phyloP scores from a whole-genome alignment of 2,113 vertebrate species.

The Vidua chalybeata region DNA sequence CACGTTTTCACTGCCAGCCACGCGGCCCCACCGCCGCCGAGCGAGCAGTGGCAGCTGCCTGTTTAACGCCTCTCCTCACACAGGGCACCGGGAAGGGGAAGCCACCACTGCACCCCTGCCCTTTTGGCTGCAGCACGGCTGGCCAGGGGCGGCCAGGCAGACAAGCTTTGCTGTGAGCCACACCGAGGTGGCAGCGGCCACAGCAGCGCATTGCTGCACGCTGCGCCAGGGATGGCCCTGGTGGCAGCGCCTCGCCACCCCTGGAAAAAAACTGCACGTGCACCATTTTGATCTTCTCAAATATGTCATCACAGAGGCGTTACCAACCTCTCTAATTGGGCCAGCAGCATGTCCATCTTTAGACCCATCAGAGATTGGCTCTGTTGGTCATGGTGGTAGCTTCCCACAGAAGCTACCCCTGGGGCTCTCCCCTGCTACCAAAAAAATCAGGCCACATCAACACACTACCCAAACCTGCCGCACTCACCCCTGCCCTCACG shows the following conservation, averaged over 20 bases:
- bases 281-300: neutral
- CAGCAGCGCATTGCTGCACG: accelerated
- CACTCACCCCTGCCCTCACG: neutral
- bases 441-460: neutral
- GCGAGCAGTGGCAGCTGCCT: accelerated
- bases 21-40: accelerated
- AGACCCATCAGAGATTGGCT: neutral
- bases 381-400: neutral
- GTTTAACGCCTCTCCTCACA: neutral
- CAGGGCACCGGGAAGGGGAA: accelerated
- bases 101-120: no score
- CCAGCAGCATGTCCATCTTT: no score
- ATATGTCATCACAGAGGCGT: neutral
- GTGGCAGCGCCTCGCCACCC: accelerated
- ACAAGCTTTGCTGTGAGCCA: accelerated
- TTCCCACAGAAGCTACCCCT: neutral
- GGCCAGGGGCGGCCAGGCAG: neutral
- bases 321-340: neutral
- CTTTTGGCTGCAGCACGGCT: neutral
- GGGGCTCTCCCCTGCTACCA: neutral
- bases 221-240: neutral
- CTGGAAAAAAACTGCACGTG: neutral
- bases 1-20: neutral
- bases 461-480: neutral
- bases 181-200: neutral